These are phyloP conservation scores for Helicoverpa assulta DNA, from an alignment of 2,888 invertebrate genomes.

Conservation along the genomic window DNA sequence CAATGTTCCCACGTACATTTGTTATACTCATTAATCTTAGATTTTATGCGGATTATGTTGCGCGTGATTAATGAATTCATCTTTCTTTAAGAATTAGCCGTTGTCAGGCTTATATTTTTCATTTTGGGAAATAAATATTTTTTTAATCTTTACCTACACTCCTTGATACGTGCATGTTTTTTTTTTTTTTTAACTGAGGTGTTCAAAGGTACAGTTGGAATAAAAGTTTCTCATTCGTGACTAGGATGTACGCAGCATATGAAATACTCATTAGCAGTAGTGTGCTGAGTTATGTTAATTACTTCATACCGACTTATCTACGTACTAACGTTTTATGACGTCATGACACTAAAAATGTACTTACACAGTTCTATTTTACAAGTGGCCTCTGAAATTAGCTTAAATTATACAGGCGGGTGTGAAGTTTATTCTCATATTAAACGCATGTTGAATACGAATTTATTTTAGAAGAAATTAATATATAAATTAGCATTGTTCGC, in stretches of 20 bases:
- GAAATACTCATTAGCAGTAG: slow-evolving; percentile 40
- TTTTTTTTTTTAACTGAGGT: too few relatives aligned
- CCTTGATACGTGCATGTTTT: too few relatives aligned
- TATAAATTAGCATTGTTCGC: too few relatives aligned
- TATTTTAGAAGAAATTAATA: slow-evolving; percentile 1
- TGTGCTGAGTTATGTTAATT: slow-evolving; percentile 47
- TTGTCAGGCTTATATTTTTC: neutral
- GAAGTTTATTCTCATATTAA: slow-evolving; percentile 36
- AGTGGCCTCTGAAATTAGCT: slow-evolving; percentile 39
- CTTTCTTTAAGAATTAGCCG: neutral
- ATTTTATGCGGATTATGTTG: slow-evolving; percentile 25
- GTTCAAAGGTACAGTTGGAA: neutral
- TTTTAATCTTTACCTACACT: neutral
- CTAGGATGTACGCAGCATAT: slow-evolving; percentile 24
- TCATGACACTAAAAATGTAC: slow-evolving; percentile 51
- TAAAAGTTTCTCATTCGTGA: slow-evolving; percentile 10
- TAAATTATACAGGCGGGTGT: slow-evolving; percentile 29
- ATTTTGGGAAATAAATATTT: neutral
- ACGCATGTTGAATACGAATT: slow-evolving; percentile 40
- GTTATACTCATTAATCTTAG: slow-evolving; percentile 36
- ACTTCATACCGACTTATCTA: slow-evolving; percentile 41
- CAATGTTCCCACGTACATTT: slow-evolving; percentile 60
- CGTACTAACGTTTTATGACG: slow-evolving; percentile 42
- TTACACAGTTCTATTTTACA: slow-evolving; percentile 43
- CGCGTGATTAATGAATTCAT: slow-evolving; percentile 13